These are phyloP conservation scores for Hemicrepidius hirtus DNA, from an alignment of 2,888 invertebrate genomes.

Conservation along the genomic window DNA sequence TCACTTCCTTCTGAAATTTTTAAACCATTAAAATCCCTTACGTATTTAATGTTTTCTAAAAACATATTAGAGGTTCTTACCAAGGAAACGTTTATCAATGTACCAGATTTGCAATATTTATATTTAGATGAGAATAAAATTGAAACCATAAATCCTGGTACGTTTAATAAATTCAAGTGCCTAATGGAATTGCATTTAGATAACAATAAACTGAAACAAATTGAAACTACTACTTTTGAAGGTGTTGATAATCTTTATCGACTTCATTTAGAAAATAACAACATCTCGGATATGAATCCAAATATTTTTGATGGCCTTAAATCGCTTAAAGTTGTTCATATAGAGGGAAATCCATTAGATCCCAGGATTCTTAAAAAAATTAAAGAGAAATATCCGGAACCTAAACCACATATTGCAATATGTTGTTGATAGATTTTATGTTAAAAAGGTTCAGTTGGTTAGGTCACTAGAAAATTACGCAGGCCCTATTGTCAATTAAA, in stretches of 20 bases:
- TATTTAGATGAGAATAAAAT: conserved; percentile 32
- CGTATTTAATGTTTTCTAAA: neutral
- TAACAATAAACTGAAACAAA: too few species aligned
- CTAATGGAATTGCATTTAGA: neutral
- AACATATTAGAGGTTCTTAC: conserved; percentile 26
- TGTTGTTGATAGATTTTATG: too few species aligned
- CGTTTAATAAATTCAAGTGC: conserved; percentile 13
- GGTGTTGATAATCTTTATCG: neutral
- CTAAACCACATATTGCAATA: too few species aligned
- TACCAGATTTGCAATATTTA: conserved; percentile 6
- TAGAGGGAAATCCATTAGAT: conserved; percentile 33
- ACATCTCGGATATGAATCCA: neutral
- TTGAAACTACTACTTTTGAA: neutral
- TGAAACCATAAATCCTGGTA: neutral
- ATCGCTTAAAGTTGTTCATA: neutral
- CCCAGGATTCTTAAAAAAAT: neutral
- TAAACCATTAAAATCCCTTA: conserved; percentile 6
- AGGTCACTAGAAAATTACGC: too few species aligned
- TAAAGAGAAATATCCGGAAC: conserved; percentile 8
- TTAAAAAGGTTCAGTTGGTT: too few species aligned
- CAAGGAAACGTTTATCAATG: neutral
- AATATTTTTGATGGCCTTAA: conserved; percentile 1
- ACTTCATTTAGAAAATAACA: conserved; percentile 24
- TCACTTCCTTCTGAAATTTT: conserved; percentile 24
- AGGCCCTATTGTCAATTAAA: too few species aligned